phyloP scores from a whole-genome alignment of 1,140 invertebrate genomes.

The Coelopa frigida region DNA sequence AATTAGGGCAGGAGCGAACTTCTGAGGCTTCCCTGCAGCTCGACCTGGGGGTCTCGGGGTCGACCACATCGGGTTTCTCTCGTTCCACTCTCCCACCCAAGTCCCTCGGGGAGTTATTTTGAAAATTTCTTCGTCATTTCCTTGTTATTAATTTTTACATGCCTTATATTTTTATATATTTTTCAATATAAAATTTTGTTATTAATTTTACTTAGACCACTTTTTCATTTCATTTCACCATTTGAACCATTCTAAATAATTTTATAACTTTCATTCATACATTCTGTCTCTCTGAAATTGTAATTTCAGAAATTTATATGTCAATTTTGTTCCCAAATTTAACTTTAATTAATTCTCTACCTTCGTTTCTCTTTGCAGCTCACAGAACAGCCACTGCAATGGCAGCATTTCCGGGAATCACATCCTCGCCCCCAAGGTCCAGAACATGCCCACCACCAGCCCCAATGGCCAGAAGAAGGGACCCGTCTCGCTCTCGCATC shows the following conservation, averaged over 20 bases:
- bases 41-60: too few relatives aligned
- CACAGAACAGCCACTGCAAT: slow-evolving; percentile 64
- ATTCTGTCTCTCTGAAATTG: too few relatives aligned
- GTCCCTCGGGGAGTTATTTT: too few relatives aligned
- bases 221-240: too few relatives aligned
- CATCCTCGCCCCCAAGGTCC: slow-evolving; percentile 57
- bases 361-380: slow-evolving; percentile 48
- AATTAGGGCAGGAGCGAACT: too few relatives aligned
- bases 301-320: neutral
- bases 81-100: too few relatives aligned
- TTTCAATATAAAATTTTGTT: neutral
- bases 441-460: slow-evolving; percentile 58
- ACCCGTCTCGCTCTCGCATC: slow-evolving; percentile 61
- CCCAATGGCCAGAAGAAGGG: slow-evolving; percentile 53
- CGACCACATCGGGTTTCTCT: too few relatives aligned
- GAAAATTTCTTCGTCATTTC: too few relatives aligned
- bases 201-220: slow-evolving; percentile 6
- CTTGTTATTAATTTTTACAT: too few relatives aligned
- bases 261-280: too few relatives aligned
- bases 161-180: slow-evolving; percentile 5
- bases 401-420: slow-evolving; percentile 50
- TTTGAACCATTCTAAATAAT: too few relatives aligned
- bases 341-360: neutral
- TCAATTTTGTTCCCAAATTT: neutral
- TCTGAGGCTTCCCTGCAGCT: too few relatives aligned